These are phyloP conservation scores for Dendroctonus valens DNA, from an alignment of 1,140 invertebrate species.

Conservation along the genomic window DNA sequence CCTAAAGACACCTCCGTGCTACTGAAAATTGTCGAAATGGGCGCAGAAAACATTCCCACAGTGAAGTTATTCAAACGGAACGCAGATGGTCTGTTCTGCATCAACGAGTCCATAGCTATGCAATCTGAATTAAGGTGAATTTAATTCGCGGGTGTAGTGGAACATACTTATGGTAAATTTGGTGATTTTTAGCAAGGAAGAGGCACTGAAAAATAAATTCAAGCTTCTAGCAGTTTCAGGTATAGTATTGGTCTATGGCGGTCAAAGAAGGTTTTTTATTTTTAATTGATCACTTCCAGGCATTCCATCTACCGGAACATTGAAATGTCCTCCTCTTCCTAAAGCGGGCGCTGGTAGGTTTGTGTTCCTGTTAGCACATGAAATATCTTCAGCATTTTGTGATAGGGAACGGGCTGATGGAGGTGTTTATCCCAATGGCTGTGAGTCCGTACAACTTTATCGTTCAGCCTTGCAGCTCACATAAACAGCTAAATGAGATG, in stretches of 20 bases:
- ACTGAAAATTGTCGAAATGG: conserved; percentile 47
- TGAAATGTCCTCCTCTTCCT: conserved; percentile 19
- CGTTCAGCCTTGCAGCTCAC: conserved; percentile 43
- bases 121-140: conserved; percentile 47
- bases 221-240: too few relatives aligned
- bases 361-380: background rate
- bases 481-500: conserved; percentile 36
- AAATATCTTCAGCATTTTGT: conserved; percentile 6
- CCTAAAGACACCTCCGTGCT: conserved; percentile 51
- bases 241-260: too few relatives aligned
- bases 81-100: conserved; percentile 57
- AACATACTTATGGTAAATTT: too few relatives aligned
- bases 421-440: conserved; percentile 44
- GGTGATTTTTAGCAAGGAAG: too few relatives aligned
- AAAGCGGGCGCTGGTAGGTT: conserved; percentile 2
- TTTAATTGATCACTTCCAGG: background rate
- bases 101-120: conserved; percentile 59
- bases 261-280: too few relatives aligned
- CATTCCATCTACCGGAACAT: conserved; percentile 9
- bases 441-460: conserved; percentile 50
- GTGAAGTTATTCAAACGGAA: conserved; percentile 64
- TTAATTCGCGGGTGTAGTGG: background rate
- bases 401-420: conserved; percentile 29
- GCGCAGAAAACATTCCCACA: conserved; percentile 43
- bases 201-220: too few relatives aligned